Percentiles rank a stretch among this genome's conserved stretches.
These are phyloP conservation scores for Cryptocephalus primarius DNA, from an alignment of 2,888 invertebrate species.

Conservation along the genomic window DNA sequence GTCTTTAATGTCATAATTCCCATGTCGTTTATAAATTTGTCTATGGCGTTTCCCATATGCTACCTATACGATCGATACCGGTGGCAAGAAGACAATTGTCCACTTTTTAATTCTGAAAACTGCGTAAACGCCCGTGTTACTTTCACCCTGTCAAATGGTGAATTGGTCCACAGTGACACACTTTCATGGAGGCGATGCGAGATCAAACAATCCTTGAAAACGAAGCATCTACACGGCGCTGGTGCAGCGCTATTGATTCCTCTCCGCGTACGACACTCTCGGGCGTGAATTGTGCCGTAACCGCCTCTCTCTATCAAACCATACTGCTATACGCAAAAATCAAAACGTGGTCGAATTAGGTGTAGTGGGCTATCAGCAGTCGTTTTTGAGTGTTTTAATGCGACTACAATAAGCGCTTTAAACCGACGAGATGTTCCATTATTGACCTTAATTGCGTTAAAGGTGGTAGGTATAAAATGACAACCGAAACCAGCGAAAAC, in stretches of 20 bases:
- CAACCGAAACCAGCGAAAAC: background rate
- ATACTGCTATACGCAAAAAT: conserved; percentile 2
- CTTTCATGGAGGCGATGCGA: conserved; percentile 2
- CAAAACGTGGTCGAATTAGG: background rate
- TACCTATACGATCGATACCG: too few relatives aligned
- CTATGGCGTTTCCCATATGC: too few relatives aligned
- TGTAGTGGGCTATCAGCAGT: too few relatives aligned
- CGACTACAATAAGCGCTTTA: background rate
- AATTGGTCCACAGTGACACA: conserved; percentile 4
- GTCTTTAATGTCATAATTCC: too few relatives aligned
- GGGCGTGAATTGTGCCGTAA: conserved; percentile 11
- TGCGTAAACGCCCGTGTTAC: too few relatives aligned
- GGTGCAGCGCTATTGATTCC: conserved; percentile 17
- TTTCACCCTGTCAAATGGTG: too few relatives aligned
- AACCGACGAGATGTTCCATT: background rate
- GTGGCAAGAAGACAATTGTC: too few relatives aligned
- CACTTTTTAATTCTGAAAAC: too few relatives aligned
- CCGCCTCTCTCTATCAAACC: background rate
- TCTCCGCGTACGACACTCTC: conserved; percentile 2
- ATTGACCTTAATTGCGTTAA: too few relatives aligned
- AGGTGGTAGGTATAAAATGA: background rate
- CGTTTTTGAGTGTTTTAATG: background rate
- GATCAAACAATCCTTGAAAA: conserved; percentile 12
- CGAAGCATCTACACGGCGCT: conserved; percentile 15
- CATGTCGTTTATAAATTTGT: too few relatives aligned